Conservation (phyloP, 2,888 invertebrate genomes). For the Meteorus cinctellus region DNA sequence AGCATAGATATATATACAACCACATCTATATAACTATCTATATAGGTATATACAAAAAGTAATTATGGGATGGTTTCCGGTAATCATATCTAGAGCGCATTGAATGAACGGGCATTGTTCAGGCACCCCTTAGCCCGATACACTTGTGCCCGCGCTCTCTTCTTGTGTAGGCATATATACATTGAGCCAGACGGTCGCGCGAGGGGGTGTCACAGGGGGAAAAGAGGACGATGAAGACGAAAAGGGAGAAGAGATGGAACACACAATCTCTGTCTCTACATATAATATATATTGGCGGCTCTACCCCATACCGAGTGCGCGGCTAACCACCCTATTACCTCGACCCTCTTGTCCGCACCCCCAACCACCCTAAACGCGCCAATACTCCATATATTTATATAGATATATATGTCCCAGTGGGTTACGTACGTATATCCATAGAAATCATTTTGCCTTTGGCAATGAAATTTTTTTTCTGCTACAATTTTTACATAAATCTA, state of each 20-base stretch:
- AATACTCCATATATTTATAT: not conserved
- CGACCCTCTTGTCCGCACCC: slow-evolving; percentile 33
- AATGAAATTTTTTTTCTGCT: not conserved
- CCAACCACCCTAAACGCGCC: not conserved
- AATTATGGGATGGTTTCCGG: slow-evolving; percentile 73
- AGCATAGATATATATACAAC: not conserved
- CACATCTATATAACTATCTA: too few relatives aligned
- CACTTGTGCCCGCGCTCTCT: slow-evolving; percentile 55
- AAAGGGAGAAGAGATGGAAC: slow-evolving; percentile 8
- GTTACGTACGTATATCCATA: not conserved
- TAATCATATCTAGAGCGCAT: slow-evolving; percentile 72
- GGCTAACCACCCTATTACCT: slow-evolving; percentile 50
- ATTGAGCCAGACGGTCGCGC: slow-evolving; percentile 19
- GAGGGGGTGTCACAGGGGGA: slow-evolving; percentile 29
- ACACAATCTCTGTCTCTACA: slow-evolving; percentile 26
- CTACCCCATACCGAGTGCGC: slow-evolving; percentile 34
- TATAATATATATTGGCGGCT: slow-evolving; percentile 30
- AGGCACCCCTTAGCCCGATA: slow-evolving; percentile 68
- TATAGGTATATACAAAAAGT: slow-evolving; percentile 67
- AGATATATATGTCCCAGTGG: not conserved
- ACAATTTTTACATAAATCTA: not conserved
- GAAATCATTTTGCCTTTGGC: not conserved
- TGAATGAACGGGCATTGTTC: slow-evolving; percentile 71
- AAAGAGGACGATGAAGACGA: slow-evolving; percentile 15
- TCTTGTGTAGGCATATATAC: slow-evolving; percentile 32